Base-by-base conservation (phyloP, 92 coral and sea anemone genomes). In the Zoanthus sociatus region DNA sequence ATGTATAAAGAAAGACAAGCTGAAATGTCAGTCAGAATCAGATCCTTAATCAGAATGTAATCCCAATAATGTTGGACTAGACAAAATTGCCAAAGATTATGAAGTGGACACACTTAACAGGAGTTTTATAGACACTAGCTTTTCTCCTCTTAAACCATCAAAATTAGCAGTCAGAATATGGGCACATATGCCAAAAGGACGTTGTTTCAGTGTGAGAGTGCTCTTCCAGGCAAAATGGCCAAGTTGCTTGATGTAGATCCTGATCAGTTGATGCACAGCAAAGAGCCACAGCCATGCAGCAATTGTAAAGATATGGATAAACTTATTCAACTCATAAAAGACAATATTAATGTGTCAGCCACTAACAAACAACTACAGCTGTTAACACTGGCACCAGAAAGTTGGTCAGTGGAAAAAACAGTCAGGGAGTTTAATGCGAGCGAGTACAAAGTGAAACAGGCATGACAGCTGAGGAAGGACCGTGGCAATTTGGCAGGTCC, bases 401-500 rank as follows among this genome's bases (percentile, higher is more conserved):
- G 64, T 76, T 76, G 79, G 61, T 76, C 79, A 76, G 13, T 76
- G 6, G 79, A 37, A 37, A 37, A 37, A 37, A 37, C 42, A 37
- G 42, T 0, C 42, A 37, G 42, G 42, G 42, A 37, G 42, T 77
- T 63, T 54, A 33, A 76, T 46, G 46, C 50, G 48, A 54, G 68
- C 13, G 20, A 54, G 30, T 54, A 77, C 82, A 77, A 77, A 77
- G 79, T 51, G 30, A 76, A 76, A 18, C 61, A 76, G 79, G 45
- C 79, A 47, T 9, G 42, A 51, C 60, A 76, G 42, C 61, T 76
- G 71, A 50, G 53, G 69, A 61, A 72, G 73, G 88, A 73, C 26
- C 44, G 61, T 45, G 88, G 88, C 30, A 74, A 56, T 51, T 67
- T 85, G 73, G 83, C 88, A 48, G 78, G n/a, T 14, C 88, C 82